Percentiles rank a stretch among this genome's conserved stretches.
phyloP scores from a whole-genome alignment of 2,797 vertebrate species.

The Notamacropus eugenii region DNA sequence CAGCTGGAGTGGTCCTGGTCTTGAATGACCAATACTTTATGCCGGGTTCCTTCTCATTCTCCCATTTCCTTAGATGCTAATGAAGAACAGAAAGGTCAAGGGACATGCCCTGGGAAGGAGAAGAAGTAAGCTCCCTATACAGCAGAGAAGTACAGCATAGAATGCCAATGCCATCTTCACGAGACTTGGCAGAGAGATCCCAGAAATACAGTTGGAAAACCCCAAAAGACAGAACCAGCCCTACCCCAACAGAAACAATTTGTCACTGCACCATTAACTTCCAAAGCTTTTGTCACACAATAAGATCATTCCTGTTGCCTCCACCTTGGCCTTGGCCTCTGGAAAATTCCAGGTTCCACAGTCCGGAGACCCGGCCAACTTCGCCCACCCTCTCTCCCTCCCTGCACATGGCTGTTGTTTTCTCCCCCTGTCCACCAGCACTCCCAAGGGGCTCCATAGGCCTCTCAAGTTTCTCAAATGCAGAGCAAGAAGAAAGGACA shows the following conservation, averaged over 20 bases:
- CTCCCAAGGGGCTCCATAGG: background rate
- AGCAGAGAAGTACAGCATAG: conserved; percentile 24
- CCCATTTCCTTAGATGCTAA: conserved; percentile 23
- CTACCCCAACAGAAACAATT: conserved; percentile 35
- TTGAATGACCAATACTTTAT: conserved; percentile 55
- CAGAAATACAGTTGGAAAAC: background rate
- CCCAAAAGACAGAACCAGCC: background rate
- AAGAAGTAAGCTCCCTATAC: conserved; percentile 6
- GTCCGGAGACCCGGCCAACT: background rate
- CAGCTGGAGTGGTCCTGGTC: conserved; percentile 66
- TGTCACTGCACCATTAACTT: conserved; percentile 2
- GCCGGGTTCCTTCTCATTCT: conserved; percentile 57
- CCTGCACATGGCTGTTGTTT: background rate
- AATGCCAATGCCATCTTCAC: conserved; percentile 41
- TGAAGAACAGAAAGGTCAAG: conserved; percentile 58
- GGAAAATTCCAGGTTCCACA: background rate
- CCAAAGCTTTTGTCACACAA: conserved; percentile 10
- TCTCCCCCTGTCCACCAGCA: background rate
- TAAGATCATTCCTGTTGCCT: background rate
- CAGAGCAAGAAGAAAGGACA: conserved; percentile 2
- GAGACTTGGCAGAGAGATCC: conserved; percentile 28
- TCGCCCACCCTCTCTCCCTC: background rate
- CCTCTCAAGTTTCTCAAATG: background rate
- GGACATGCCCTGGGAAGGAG: conserved; percentile 54
- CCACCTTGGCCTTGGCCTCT: background rate